phyloP scores from a whole-genome alignment of 1,140 invertebrate species.

The Anastrepha ludens region DNA sequence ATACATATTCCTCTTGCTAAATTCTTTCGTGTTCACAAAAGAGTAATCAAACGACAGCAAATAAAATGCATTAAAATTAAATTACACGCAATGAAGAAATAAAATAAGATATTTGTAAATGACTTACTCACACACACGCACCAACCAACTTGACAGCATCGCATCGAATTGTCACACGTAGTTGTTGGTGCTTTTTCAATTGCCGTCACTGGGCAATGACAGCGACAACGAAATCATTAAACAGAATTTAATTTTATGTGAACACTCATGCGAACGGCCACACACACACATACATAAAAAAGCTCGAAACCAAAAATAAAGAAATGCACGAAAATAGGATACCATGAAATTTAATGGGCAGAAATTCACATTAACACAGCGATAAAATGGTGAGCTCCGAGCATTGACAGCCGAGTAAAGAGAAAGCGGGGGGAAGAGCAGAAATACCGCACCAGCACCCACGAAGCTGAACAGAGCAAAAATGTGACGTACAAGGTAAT shows the following conservation, averaged over 20 bases:
- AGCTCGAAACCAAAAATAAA: neutral
- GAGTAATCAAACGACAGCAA: neutral
- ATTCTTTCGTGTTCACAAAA: neutral
- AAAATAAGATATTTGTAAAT: conserved; percentile 1
- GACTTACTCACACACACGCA: neutral
- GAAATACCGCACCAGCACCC: neutral
- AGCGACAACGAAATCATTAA: conserved; percentile 10
- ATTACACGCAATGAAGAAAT: conserved; percentile 6
- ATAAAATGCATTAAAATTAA: conserved; percentile 30
- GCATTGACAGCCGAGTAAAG: too few species aligned
- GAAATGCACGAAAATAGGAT: neutral
- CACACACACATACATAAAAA: neutral
- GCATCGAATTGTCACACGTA: neutral
- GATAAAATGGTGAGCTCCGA: neutral
- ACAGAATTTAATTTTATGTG: conserved; percentile 8
- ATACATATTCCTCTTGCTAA: neutral
- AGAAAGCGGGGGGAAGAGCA: neutral
- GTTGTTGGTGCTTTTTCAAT: neutral
- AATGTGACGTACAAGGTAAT: too few species aligned
- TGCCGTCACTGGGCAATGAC: neutral
- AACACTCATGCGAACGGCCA: neutral
- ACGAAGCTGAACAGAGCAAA: too few species aligned
- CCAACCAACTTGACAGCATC: neutral
- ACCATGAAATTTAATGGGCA: neutral
- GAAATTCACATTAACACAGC: conserved; percentile 1